Base-by-base conservation (phyloP, 2,797 vertebrate species). In the Antennarius maculatus region DNA sequence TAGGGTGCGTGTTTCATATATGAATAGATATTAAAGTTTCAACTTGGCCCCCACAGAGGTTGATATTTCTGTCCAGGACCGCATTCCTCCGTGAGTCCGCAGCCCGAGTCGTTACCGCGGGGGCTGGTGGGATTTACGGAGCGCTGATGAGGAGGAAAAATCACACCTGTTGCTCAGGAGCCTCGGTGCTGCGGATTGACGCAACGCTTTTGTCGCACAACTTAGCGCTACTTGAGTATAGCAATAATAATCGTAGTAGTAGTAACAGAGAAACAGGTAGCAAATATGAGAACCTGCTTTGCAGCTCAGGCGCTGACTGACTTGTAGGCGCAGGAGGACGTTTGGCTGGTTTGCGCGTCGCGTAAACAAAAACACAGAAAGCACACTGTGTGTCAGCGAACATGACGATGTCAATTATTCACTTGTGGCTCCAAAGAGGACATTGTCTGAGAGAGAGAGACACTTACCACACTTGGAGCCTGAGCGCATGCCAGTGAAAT, bases 401-500 rank as follows among this genome's bases (percentile, higher is more conserved):
- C 89, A 86, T 79, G 84, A 79, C 85, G 64, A 79, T 87, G 89
- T 91, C 87, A 90, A 88, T 91, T 86, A 91, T 91, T 90, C 89
- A 88, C 88, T 86, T 64, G 48, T 80, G 79, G 51, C 75, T 71
- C 81, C 17, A 69, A 86, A 84, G 86, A 76, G 76, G 77, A 82
- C 89, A 84, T 89, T 91, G 91, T 91, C 79, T 82, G 68, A 72
- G 77, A 71, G 85, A 71, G 85, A 69, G 79, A 69, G 71, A 73
- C 87, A 83, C 82, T 88, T 87, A 85, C 86, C 83, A 78, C 79
- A 73, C 68, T 84, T 37, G 54, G 61, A 69, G 74, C 52, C 66
- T 45, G 85, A 81, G 47, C 42, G 65, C 55, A 60, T 87, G 85
- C 74, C 81, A 79, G 78, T 34, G 17, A 67, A 66, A 79, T 65